Percentiles rank a stretch among this genome's conserved stretches.
Conservation (phyloP, 2,113 vertebrate species). For the Malurus melanocephalus region DNA sequence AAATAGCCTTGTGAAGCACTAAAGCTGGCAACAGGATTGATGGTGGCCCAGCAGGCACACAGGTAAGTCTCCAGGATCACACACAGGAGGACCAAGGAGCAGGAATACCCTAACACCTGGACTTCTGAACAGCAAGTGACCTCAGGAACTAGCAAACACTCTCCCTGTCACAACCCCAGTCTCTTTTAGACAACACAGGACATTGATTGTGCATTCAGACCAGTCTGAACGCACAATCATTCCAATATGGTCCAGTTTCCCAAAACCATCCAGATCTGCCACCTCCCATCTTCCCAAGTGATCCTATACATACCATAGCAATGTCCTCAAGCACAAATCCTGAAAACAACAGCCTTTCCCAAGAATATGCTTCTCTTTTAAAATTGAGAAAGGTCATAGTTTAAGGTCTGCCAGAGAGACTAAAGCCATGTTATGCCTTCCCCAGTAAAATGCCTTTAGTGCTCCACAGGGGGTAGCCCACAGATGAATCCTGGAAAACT, state of each 20-base stretch:
- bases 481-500: slow-evolving; percentile 2
- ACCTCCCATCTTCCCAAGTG: not conserved
- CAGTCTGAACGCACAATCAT: not conserved
- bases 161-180: not conserved
- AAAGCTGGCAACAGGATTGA: not conserved
- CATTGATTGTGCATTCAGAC: not conserved
- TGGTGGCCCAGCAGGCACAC: not conserved
- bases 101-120: not conserved
- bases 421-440: not conserved
- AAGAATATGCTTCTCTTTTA: not conserved
- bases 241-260: not conserved
- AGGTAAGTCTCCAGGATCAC: not conserved
- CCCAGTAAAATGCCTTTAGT: not conserved
- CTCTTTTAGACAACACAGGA: not conserved
- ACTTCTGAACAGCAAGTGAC: not conserved
- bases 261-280: not conserved
- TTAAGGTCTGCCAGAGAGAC: not conserved
- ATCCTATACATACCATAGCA: not conserved
- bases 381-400: not conserved
- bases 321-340: not conserved
- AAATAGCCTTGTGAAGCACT: not conserved
- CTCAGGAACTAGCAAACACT: not conserved
- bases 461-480: not conserved
- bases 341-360: not conserved
- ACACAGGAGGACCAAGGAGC: not conserved